Conservation (phyloP, 2,113 vertebrate species). For the Chascanopsetta lugubris region DNA sequence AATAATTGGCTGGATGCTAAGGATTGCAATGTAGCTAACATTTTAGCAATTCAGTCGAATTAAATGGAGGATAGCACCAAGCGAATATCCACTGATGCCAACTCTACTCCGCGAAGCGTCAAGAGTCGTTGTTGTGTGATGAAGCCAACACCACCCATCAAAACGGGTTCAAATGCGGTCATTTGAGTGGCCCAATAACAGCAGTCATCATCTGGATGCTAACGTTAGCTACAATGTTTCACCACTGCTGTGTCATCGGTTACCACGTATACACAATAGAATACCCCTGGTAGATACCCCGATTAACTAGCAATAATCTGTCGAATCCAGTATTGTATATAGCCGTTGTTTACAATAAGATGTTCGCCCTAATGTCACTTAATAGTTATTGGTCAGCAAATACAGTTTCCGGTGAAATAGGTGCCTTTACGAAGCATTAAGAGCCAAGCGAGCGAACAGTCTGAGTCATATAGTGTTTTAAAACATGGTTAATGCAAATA, state of each 20-base stretch:
- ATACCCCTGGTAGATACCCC: rapidly evolving
- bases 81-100: neutral
- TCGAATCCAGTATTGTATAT: rapidly evolving
- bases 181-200: conserved; percentile 43
- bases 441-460: neutral
- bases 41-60: conserved; percentile 41
- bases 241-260: conserved; percentile 23
- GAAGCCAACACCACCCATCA: neutral
- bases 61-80: neutral
- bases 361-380: neutral
- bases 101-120: neutral
- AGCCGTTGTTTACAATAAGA: too few relatives aligned
- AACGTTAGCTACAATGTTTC: conserved; percentile 29
- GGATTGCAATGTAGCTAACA: conserved; percentile 66
- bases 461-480: rapidly evolving
- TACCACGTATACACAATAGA: neutral
- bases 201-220: neutral
- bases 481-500: too few relatives aligned
- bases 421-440: conserved; percentile 13
- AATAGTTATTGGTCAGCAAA: neutral
- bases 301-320: neutral
- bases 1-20: conserved; percentile 76
- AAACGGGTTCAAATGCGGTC: conserved; percentile 36
- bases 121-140: neutral
- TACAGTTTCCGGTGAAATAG: neutral